A percentile compares a stretch with the other conserved stretches of the same genome.
Evolutionary conservation across 1,140 invertebrate genomes (phyloP).

Genomic region (Ephestia elutella): DNA sequence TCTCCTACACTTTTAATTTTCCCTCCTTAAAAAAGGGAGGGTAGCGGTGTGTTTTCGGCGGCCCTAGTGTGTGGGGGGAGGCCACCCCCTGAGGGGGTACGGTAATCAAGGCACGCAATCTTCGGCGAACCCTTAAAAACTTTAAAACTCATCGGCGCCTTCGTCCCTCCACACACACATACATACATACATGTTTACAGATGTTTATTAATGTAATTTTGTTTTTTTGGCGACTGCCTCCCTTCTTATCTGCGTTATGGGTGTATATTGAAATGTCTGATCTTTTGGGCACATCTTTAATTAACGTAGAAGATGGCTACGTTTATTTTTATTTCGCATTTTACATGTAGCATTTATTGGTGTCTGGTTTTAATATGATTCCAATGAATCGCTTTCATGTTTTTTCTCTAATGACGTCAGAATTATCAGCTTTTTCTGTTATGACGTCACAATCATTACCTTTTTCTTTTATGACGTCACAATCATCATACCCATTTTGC

Average conservation of each 20-base stretch:
- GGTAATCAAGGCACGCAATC: constrained; percentile 73
- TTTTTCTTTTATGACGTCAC: too few species aligned
- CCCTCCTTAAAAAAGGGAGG: constrained; percentile 72
- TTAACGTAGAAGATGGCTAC: not conserved
- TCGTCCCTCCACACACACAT: constrained; percentile 24
- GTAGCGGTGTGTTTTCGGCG: constrained; percentile 46
- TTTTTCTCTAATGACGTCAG: too few species aligned
- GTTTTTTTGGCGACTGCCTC: constrained; percentile 13
- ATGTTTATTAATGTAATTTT: constrained; percentile 25
- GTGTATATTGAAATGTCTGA: constrained; percentile 3
- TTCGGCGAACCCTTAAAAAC: constrained; percentile 73
- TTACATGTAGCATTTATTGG: not conserved
- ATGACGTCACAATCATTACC: too few species aligned
- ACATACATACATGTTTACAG: constrained; percentile 25
- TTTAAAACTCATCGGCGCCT: constrained; percentile 72
- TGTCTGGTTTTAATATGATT: not conserved
- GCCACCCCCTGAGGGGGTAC: constrained; percentile 32
- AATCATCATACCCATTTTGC: too few species aligned
- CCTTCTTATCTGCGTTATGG: constrained; percentile 10
- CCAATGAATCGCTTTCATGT: too few species aligned
- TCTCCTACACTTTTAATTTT: constrained; percentile 67
- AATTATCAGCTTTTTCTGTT: too few species aligned
- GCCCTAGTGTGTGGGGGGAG: constrained; percentile 35
- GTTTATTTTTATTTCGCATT: not conserved
- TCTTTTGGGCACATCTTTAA: not conserved